Evolutionary conservation across 2,797 vertebrate genomes (phyloP), one percentile per base, ranked within the genome.

Genomic region (Sebastes elongatus): DNA sequence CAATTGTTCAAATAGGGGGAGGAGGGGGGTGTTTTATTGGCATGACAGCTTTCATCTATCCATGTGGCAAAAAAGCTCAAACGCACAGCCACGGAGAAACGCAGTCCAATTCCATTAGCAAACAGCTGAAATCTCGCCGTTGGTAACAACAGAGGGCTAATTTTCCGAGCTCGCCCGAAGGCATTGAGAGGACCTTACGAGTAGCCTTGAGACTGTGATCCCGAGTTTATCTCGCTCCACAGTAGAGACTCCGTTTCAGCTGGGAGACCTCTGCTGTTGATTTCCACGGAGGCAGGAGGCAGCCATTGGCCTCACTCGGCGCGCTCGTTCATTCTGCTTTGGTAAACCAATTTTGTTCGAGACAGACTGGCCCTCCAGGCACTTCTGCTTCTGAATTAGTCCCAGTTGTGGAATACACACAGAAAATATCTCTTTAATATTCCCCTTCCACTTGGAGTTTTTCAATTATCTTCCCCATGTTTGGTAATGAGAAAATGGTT

Each of bases 391-490:
- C 88, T 91, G 90, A 95, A 93, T 94, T 92, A 93, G 90, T 93
- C 92, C 92, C 90, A 90, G 89, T 92, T 90, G 90, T 91, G 80
- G 82, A 93, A 94, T 93, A 92, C 83, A 89, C 83, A 91, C 86
- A 87, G 86, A 95, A 52, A 91, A 89, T 93, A 91, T 90, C 90
- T 93, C 83, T 90, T 92, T 94, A 94, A 94, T 92, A 93, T 94
- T 93, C 88, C 86, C 84, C 76, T 92, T 91, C 88, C 90, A 92
- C 86, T 91, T 88, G 83, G 68, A 89, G 80, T 89, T 91, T 94
- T 93, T 94, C 88, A 93, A 94, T 94, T 94, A 93, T 93, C 89
- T 91, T 79, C 61, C 70, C 74, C 49, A 86, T 92, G 91, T 93
- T 90, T 90, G 70, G 83, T 94, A 93, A 94, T 94, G 89, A 92